These are phyloP conservation scores for Pteronura brasiliensis DNA, from an alignment of 2,113 vertebrate genomes.

Conservation along the genomic window DNA sequence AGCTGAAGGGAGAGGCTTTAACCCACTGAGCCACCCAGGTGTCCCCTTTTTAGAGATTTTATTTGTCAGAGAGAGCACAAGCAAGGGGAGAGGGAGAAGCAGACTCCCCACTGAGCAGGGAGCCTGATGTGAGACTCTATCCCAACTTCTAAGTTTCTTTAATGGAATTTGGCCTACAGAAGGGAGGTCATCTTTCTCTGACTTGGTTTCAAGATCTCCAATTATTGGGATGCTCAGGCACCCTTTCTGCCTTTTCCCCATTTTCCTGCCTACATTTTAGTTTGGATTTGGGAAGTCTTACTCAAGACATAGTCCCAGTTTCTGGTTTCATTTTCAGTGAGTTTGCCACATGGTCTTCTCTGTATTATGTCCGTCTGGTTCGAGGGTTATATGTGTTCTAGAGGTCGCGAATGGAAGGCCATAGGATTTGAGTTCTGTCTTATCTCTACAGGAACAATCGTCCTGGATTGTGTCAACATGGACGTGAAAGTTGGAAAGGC, in stretches of 20 bases:
- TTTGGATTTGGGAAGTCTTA: neutral
- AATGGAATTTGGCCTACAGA: neutral
- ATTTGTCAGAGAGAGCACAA: neutral
- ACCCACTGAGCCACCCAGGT: no score
- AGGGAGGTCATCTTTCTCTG: neutral
- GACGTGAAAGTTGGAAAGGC: constrained; percentile 90
- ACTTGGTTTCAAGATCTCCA: neutral
- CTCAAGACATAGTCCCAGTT: neutral
- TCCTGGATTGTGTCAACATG: constrained; percentile 95
- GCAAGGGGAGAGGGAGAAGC: no score
- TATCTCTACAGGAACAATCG: constrained; percentile 84
- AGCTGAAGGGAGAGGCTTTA: no score
- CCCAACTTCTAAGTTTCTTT: neutral
- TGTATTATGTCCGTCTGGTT: neutral
- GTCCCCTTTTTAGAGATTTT: no score
- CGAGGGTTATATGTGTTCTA: neutral
- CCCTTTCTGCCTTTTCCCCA: neutral
- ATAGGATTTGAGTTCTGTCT: neutral
- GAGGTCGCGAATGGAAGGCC: neutral
- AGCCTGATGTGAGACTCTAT: neutral
- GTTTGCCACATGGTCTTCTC: neutral
- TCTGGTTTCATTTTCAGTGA: neutral
- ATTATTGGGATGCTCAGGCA: neutral
- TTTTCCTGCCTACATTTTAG: neutral
- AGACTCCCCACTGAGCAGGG: no score